Evolutionary conservation across 2,888 invertebrate species (phyloP).

Genomic region (Phengaris arion): DNA sequence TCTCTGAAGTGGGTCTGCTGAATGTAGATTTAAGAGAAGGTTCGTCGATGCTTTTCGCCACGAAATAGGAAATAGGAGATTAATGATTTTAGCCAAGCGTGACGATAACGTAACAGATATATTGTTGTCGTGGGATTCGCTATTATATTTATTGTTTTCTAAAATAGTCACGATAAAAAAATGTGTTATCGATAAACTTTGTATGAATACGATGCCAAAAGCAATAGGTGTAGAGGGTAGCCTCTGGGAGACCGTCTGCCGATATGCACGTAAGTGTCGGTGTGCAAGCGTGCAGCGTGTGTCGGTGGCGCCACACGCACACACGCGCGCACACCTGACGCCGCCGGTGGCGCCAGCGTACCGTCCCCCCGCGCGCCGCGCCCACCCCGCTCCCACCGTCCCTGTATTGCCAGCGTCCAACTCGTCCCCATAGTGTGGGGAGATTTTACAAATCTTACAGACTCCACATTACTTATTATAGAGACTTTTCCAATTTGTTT

Average conservation of each 20-base stretch:
- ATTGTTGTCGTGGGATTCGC: constrained; percentile 6
- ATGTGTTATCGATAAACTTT: constrained; percentile 22
- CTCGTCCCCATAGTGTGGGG: constrained; percentile 40
- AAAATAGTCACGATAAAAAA: constrained; percentile 23
- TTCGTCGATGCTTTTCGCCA: neutral
- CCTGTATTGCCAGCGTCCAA: constrained; percentile 45
- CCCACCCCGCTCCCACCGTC: constrained; percentile 42
- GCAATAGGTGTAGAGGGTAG: constrained; percentile 21
- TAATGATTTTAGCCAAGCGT: neutral
- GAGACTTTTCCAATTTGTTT: neutral
- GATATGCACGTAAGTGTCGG: constrained; percentile 32
- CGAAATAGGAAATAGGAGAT: neutral
- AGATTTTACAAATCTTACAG: constrained; percentile 31
- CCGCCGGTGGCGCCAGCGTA: constrained; percentile 73
- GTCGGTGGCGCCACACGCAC: constrained; percentile 75
- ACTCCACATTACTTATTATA: neutral
- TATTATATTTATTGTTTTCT: constrained; percentile 4
- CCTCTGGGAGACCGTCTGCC: constrained; percentile 42
- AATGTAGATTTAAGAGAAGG: neutral
- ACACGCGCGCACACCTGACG: constrained; percentile 74
- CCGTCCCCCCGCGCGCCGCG: constrained; percentile 46
- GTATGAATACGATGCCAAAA: neutral
- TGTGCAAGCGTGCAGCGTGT: constrained; percentile 40
- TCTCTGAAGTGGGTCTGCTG: neutral
- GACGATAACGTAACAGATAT: constrained; percentile 6